Percentiles rank a stretch among this genome's conserved stretches.
These are phyloP conservation scores for Tachina grossa DNA, from an alignment of 2,888 invertebrate species.

Conservation along the genomic window DNA sequence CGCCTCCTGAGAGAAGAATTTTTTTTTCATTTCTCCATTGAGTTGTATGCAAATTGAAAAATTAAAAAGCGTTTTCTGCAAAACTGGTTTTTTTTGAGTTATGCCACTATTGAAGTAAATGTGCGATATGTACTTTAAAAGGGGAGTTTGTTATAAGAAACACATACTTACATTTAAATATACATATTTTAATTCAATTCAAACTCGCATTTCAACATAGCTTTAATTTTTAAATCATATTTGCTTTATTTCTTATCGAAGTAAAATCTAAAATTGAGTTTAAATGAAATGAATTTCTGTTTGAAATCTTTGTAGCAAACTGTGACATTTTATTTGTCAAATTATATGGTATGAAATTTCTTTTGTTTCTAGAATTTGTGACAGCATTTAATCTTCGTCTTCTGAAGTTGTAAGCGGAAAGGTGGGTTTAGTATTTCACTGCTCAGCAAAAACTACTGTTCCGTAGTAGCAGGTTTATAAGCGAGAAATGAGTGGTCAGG, in stretches of 20 bases:
- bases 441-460: no score
- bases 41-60: no score
- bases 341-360: background rate
- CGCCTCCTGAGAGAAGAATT: no score
- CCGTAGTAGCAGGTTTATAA: no score
- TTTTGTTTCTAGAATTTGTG: background rate
- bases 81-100: no score
- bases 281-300: conserved; percentile 40
- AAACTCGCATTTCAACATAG: conserved; percentile 9
- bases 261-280: conserved; percentile 47
- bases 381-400: background rate
- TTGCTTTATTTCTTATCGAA: conserved; percentile 48
- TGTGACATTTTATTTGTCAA: conserved; percentile 44
- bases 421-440: no score
- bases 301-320: conserved; percentile 37
- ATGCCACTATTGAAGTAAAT: no score
- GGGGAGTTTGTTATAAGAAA: conserved; percentile 30
- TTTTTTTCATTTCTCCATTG: no score
- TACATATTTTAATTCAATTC: conserved; percentile 38
- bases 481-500: no score
- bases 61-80: no score
- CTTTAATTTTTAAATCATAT: conserved; percentile 9
- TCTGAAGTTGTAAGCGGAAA: background rate
- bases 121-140: conserved; percentile 13
- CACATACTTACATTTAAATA: background rate